A percentile compares a stretch with the other conserved stretches of the same genome.
Conservation (phyloP, 2,113 vertebrate species). For the Hydropotes inermis region DNA sequence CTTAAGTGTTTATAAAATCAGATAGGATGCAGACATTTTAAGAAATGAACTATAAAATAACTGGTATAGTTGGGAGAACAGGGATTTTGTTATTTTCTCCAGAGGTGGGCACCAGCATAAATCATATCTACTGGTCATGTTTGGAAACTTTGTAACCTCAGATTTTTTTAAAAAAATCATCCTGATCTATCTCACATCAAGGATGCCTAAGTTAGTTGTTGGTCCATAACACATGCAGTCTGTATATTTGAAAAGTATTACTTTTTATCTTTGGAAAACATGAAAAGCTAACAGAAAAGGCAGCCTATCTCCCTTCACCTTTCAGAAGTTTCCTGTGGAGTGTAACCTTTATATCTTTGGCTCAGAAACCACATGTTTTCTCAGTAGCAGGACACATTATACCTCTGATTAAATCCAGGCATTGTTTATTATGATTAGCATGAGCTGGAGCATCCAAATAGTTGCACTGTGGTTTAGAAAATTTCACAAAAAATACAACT, state of each 20-base stretch:
- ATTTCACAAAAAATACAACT: neutral
- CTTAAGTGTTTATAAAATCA: neutral
- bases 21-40: neutral
- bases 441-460: neutral
- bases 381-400: neutral
- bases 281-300: neutral
- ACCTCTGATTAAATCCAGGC: conserved; percentile 1
- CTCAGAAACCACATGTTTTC: neutral
- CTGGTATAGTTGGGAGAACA: neutral
- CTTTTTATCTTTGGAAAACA: conserved; percentile 4
- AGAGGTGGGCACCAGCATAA: neutral
- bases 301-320: neutral
- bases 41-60: neutral
- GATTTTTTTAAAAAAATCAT: neutral
- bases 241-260: neutral
- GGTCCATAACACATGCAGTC: neutral
- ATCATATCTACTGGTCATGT: neutral
- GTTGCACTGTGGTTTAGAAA: neutral
- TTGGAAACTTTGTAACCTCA: neutral
- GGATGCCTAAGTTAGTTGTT: neutral
- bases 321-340: neutral
- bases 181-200: neutral
- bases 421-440: neutral
- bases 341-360: neutral
- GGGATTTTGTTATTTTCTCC: neutral